Evolutionary conservation across 2,797 vertebrate genomes (phyloP).

Genomic region (Philypnodon macrostomus): DNA sequence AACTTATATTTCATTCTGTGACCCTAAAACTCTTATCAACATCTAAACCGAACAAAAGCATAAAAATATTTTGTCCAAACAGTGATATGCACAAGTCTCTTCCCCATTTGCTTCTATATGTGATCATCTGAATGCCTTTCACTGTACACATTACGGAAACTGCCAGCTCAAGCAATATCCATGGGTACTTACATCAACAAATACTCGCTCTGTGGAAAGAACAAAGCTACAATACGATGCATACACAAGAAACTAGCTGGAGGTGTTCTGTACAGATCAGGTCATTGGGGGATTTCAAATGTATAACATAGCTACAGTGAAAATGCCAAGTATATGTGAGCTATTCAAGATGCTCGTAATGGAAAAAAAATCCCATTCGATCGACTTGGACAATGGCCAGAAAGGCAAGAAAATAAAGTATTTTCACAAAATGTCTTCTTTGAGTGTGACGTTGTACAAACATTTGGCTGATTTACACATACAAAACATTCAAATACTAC

Average conservation of each 20-base stretch:
- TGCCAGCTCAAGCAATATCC: conserved; percentile 47
- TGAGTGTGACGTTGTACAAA: conserved; percentile 83
- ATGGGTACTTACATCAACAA: conserved; percentile 21
- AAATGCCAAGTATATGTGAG: conserved; percentile 41
- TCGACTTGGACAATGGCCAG: conserved; percentile 10
- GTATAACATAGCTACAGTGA: conserved; percentile 54
- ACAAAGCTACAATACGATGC: conserved; percentile 47
- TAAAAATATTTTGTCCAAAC: conserved; percentile 47
- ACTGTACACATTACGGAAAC: conserved; percentile 33
- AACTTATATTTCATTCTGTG: not conserved
- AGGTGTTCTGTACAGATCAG: conserved; percentile 65
- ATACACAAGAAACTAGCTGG: conserved; percentile 56
- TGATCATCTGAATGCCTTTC: conserved; percentile 10
- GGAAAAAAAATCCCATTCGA: conserved; percentile 22
- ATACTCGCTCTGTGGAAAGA: conserved; percentile 14
- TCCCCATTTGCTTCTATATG: conserved; percentile 38
- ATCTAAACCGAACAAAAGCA: conserved; percentile 44
- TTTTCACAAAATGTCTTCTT: conserved; percentile 14
- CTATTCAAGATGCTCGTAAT: no score
- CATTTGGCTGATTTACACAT: conserved; percentile 74
- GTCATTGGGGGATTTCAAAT: conserved; percentile 47
- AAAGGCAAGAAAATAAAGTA: conserved; percentile 7
- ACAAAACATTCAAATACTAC: conserved; percentile 83
- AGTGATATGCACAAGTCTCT: conserved; percentile 34
- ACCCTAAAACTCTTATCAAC: conserved; percentile 2